A percentile compares a stretch with the other conserved stretches of the same genome.
Evolutionary conservation across 2,888 invertebrate genomes (phyloP).

Genomic region (Clistopyga incitator): DNA sequence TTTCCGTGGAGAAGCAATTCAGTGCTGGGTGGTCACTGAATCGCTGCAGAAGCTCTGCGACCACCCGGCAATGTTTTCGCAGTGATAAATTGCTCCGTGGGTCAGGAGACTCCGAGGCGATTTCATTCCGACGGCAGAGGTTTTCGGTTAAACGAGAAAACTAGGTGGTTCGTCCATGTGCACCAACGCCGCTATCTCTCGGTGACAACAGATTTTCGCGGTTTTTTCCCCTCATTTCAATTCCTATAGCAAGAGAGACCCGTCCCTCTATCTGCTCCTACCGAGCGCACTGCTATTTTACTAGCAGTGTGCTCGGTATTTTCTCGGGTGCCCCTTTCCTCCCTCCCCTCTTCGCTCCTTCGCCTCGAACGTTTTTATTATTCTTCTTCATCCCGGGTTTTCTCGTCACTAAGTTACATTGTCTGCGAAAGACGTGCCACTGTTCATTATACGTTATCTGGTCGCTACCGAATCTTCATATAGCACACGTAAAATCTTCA

Average conservation of each 20-base stretch:
- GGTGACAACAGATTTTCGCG: constrained; percentile 44
- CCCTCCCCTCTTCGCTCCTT: background rate
- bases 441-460: constrained; percentile 46
- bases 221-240: constrained; percentile 54
- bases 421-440: constrained; percentile 47
- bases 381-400: constrained; percentile 25
- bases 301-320: constrained; percentile 28
- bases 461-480: constrained; percentile 9
- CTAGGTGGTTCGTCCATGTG: background rate
- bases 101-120: constrained; percentile 35
- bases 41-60: constrained; percentile 17
- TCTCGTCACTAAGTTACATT: constrained; percentile 47
- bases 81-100: constrained; percentile 50
- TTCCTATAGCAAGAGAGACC: constrained; percentile 36
- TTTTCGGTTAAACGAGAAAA: constrained; percentile 39
- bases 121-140: constrained; percentile 23
- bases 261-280: background rate
- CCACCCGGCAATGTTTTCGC: constrained; percentile 43
- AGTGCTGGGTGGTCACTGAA: constrained; percentile 38
- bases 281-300: constrained; percentile 5
- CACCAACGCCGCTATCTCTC: constrained; percentile 28
- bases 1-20: constrained; percentile 43
- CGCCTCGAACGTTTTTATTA: constrained; percentile 32
- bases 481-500: background rate
- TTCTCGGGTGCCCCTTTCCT: constrained; percentile 13